Percentiles rank a stretch among this genome's conserved stretches.
Evolutionary conservation across 2,113 vertebrate genomes (phyloP).

Genomic region (Oreochromis tanganicae): DNA sequence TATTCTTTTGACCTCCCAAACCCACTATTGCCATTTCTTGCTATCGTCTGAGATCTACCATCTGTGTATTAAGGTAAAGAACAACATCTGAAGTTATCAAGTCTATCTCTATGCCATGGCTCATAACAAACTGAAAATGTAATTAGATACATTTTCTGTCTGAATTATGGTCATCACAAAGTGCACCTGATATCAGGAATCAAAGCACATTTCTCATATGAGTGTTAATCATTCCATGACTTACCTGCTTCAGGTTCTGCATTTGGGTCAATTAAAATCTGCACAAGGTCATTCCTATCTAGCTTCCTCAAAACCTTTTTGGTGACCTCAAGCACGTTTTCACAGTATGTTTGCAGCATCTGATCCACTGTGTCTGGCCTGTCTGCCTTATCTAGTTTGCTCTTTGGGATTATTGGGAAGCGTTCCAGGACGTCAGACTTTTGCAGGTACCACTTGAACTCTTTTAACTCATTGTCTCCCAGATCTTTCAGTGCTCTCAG

Average conservation of each 20-base stretch:
- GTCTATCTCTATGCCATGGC: neutral
- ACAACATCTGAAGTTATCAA: neutral
- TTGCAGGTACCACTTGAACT: constrained; percentile 7
- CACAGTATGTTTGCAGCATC: constrained; percentile 6
- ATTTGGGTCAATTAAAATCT: neutral
- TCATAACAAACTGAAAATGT: neutral
- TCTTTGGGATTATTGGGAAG: neutral
- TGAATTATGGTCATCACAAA: neutral
- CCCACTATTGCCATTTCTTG: neutral
- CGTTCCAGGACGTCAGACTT: neutral
- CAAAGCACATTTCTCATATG: neutral
- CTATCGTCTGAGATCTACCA: neutral
- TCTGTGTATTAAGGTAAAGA: neutral
- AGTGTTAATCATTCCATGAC: neutral
- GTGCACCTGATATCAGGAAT: neutral
- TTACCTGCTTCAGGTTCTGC: neutral
- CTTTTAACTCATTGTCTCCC: neutral
- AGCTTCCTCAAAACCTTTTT: neutral
- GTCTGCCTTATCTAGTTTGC: neutral
- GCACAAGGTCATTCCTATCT: neutral
- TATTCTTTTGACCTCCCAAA: neutral
- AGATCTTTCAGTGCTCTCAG: neutral
- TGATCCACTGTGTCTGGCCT: neutral
- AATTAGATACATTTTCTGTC: neutral
- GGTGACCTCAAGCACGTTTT: neutral